Conservation (phyloP, 2,888 invertebrate genomes). For the Lasioglossum oenotherae region DNA sequence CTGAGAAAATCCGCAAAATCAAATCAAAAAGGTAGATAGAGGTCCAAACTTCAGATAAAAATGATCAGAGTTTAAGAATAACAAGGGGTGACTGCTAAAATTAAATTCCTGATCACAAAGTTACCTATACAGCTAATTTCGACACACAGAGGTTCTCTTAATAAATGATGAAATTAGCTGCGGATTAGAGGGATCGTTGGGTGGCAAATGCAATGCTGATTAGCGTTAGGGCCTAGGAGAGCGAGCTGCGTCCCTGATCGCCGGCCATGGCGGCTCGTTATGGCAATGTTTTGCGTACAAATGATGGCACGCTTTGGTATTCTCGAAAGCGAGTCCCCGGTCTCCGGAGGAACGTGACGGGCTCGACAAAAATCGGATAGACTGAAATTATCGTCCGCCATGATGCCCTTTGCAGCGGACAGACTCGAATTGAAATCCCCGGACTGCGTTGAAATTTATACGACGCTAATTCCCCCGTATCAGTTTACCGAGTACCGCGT, state of each 20-base stretch:
- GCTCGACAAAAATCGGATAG: background rate
- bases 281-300: slow-evolving; percentile 13
- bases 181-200: background rate
- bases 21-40: background rate
- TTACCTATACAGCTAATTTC: background rate
- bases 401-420: background rate
- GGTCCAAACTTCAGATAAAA: background rate
- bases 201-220: background rate
- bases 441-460: background rate
- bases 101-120: background rate
- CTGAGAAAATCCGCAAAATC: background rate
- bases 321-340: background rate
- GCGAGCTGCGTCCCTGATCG: background rate
- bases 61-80: background rate
- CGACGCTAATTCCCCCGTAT: background rate
- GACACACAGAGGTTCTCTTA: background rate
- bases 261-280: background rate
- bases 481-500: background rate
- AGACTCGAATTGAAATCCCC: background rate
- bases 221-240: background rate
- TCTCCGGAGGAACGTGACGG: slow-evolving; percentile 16
- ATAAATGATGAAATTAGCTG: background rate
- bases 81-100: background rate
- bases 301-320: slow-evolving; percentile 1
- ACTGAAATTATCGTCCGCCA: slow-evolving; percentile 15